phyloP scores from a whole-genome alignment of 1,140 invertebrate species.

The Drosophila varians region DNA sequence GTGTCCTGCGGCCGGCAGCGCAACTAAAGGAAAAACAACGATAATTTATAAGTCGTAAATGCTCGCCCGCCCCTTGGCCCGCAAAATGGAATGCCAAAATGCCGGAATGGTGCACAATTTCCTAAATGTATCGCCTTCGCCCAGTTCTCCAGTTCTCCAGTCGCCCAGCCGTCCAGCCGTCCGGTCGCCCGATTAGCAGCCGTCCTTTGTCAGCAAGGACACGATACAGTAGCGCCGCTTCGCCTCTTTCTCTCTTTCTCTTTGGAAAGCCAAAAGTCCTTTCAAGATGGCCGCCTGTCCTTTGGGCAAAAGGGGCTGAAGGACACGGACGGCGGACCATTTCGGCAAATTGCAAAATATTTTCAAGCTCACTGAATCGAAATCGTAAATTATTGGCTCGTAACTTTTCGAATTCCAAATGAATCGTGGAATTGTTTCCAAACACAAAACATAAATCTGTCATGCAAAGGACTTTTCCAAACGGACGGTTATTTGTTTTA shows the following conservation, averaged over 20 bases:
- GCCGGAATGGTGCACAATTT: slow-evolving; percentile 74
- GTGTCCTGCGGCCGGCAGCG: slow-evolving; percentile 64
- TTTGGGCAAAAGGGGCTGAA: slow-evolving; percentile 37
- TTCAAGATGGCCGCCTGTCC: slow-evolving; percentile 59
- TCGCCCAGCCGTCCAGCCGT: slow-evolving; percentile 54
- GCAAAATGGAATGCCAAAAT: slow-evolving; percentile 57
- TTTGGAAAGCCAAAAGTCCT: slow-evolving; percentile 37
- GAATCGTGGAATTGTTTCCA: slow-evolving; percentile 16
- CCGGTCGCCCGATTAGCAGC: slow-evolving; percentile 65
- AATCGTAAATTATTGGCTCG: slow-evolving; percentile 58
- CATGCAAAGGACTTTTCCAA: no score
- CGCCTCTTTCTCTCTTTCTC: background rate
- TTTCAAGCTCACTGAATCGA: slow-evolving; percentile 70
- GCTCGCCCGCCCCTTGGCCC: slow-evolving; percentile 36
- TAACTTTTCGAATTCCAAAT: slow-evolving; percentile 47
- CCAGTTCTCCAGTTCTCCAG: no score
- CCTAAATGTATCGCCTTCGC: slow-evolving; percentile 70
- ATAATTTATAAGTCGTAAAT: slow-evolving; percentile 83
- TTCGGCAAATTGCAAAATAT: slow-evolving; percentile 70
- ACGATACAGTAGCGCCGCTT: slow-evolving; percentile 50
- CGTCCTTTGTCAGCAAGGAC: slow-evolving; percentile 36
- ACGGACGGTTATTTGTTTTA: background rate
- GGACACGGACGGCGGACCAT: slow-evolving; percentile 46
- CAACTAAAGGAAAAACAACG: slow-evolving; percentile 70
- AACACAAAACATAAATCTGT: background rate